phyloP scores from a whole-genome alignment of 1,140 invertebrate genomes.

The Globodera rostochiensis region DNA sequence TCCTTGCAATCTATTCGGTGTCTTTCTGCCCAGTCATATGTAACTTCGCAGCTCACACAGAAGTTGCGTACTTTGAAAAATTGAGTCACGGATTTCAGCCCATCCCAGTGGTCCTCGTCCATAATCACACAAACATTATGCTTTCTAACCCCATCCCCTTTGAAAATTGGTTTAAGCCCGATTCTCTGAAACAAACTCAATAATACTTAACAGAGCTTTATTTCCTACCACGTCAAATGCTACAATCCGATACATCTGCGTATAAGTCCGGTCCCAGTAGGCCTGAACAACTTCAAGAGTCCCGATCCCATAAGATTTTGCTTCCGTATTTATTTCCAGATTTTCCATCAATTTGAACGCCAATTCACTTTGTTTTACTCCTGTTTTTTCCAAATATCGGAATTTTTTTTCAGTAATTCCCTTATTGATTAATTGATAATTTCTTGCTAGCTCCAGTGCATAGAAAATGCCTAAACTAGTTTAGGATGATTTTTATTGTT shows the following conservation, averaged over 20 bases:
- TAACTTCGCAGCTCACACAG: no score
- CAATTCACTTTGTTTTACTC: neutral
- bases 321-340: neutral
- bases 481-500: neutral
- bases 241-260: neutral
- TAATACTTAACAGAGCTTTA: neutral
- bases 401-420: neutral
- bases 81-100: no score
- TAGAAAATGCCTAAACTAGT: neutral
- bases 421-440: neutral
- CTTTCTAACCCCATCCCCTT: no score
- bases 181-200: no score
- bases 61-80: no score
- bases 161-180: no score
- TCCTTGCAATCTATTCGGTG: no score
- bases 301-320: neutral
- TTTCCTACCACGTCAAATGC: neutral
- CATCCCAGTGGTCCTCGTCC: no score
- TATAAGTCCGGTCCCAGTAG: neutral
- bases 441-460: neutral
- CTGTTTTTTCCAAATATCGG: neutral
- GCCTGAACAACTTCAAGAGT: neutral
- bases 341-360: neutral
- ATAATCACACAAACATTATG: no score
- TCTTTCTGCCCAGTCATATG: no score